Evolutionary conservation across 2,113 vertebrate genomes (phyloP).

Genomic region (Urocitellus parryii): DNA sequence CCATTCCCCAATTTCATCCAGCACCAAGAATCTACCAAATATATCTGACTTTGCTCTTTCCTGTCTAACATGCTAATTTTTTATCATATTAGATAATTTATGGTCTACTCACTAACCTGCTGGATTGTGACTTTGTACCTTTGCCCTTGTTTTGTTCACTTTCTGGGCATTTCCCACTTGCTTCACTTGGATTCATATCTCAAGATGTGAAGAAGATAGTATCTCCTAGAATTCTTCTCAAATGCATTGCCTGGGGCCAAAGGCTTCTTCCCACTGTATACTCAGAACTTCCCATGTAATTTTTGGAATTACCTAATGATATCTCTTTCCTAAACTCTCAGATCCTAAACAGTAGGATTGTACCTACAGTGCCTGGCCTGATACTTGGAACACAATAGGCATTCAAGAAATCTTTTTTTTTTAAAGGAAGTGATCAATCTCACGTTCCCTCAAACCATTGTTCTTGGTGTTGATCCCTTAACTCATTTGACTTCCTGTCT

Average conservation of each 20-base stretch:
- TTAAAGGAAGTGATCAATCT: neutral
- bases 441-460: neutral
- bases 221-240: neutral
- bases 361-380: neutral
- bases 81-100: neutral
- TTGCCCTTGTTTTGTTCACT: neutral
- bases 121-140: neutral
- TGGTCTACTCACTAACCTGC: neutral
- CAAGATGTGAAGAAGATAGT: neutral
- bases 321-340: neutral
- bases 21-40: no score
- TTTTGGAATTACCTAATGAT: neutral
- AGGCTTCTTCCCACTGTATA: neutral
- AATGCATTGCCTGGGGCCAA: neutral
- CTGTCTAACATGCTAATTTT: neutral
- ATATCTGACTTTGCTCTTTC: neutral
- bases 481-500: neutral
- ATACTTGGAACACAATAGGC: neutral
- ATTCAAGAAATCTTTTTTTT: neutral
- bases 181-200: neutral
- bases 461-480: neutral
- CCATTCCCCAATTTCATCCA: neutral
- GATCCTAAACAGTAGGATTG: neutral
- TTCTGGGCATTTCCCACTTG: neutral
- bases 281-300: neutral